Percentiles rank a stretch among this genome's conserved stretches.
Evolutionary conservation across 2,113 vertebrate species (phyloP).

Genomic region (Etia nguti): DNA sequence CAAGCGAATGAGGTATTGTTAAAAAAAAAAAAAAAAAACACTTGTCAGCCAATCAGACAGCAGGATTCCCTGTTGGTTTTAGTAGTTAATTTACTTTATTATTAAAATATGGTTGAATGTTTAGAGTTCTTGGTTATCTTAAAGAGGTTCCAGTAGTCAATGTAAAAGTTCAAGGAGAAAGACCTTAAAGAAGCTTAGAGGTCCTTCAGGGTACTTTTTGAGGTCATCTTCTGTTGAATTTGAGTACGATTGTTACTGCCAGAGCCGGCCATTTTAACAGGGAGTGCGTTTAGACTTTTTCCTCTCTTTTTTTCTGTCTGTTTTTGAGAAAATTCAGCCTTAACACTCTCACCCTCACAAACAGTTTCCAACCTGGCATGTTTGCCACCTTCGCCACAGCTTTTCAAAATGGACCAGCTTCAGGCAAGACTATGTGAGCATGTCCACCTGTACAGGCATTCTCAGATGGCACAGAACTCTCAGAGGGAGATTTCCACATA

Average conservation of each 20-base stretch:
- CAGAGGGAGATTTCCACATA: not conserved
- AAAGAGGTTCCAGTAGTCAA: not conserved
- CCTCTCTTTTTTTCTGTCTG: not conserved
- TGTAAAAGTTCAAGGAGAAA: not conserved
- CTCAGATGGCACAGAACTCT: not conserved
- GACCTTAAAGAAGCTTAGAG: not conserved
- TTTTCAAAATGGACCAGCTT: not conserved
- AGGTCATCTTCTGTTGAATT: not conserved
- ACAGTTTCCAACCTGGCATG: not conserved
- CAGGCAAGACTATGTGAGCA: not conserved
- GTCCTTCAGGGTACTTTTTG: not conserved
- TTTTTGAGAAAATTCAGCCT: not conserved
- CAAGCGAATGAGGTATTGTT: not conserved
- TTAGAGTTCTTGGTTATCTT: not conserved
- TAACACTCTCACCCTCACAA: not conserved
- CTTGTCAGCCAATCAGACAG: not conserved
- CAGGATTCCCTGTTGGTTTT: not conserved
- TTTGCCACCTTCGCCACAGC: not conserved
- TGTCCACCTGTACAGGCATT: not conserved
- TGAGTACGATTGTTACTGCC: not conserved
- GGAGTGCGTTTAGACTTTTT: not conserved
- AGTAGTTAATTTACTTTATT: not conserved
- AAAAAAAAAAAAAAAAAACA: no score
- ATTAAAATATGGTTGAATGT: not conserved
- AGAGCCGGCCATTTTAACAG: fast-evolving